Conservation (phyloP, 1,140 invertebrate genomes). For the Nasonia longicornis region DNA sequence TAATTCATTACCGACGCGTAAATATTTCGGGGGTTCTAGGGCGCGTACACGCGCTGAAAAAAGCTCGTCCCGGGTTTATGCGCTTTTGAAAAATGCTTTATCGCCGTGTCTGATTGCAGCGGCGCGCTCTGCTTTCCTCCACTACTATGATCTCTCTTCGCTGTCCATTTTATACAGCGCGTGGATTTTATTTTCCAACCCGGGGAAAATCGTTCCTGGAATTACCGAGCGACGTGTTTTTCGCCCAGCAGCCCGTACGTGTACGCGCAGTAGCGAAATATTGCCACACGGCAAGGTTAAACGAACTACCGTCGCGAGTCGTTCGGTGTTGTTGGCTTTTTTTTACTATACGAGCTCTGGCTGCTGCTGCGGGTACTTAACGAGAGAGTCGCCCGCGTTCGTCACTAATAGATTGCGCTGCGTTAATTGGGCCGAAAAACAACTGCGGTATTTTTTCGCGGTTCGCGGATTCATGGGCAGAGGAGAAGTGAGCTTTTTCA, state of each 20-base stretch:
- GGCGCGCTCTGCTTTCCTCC: neutral
- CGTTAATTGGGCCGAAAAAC: constrained; percentile 4
- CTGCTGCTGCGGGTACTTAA: neutral
- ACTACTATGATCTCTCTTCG: neutral
- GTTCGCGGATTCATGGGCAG: no score
- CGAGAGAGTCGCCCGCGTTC: neutral
- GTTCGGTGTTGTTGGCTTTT: neutral
- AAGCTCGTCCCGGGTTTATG: constrained; percentile 52
- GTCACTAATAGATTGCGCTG: neutral
- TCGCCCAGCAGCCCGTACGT: no score
- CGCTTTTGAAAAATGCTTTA: constrained; percentile 59
- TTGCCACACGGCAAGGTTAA: neutral
- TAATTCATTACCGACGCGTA: constrained; percentile 60
- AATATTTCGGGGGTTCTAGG: constrained; percentile 31
- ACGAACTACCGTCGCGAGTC: neutral
- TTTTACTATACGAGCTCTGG: neutral
- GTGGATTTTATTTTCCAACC: neutral
- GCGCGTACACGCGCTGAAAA: constrained; percentile 15
- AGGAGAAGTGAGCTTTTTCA: no score
- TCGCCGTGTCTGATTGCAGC: constrained; percentile 49
- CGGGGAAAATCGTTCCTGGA: neutral
- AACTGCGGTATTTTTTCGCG: neutral
- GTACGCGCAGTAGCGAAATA: neutral
- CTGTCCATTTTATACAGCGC: neutral
- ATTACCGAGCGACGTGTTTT: neutral